Base-by-base conservation (phyloP, 2,113 vertebrate species). In the Pongo abelii region DNA sequence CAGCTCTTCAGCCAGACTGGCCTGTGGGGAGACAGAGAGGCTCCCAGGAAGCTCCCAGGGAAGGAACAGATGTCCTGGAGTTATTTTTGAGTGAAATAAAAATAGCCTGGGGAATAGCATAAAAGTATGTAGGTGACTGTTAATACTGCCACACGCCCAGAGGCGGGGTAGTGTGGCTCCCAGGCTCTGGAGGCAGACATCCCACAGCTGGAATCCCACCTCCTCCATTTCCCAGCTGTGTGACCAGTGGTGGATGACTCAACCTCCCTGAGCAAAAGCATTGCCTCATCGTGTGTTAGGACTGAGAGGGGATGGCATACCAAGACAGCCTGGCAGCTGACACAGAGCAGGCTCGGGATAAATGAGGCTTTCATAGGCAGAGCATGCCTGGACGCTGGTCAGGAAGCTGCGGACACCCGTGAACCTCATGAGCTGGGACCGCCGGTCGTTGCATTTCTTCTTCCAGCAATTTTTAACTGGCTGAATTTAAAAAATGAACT, bases 371-470 rank as follows among this genome's bases (percentile, higher is more conserved):
- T 52, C 5, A 74, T 0, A 38, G 69, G 89, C 38, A 78, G 88
- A 7, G 46, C 18, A 16, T 0, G 46, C 22, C 79, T 0, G 22
- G 74, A 55, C 8, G 23, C 67, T 8, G 8, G 57, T 4, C 46
- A 3, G 0, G 2, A 12, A 6, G 55, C 50, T 35, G 35, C 11
- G 8, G 8, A 14, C 30, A 40, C n/a, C 35, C 27, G 32, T 30
- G 6, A 4, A 17, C 18, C 64, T 64, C 1, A 0, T 0, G 3
- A 0, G 43, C n/a, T 5, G 1, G 20, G 81, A 16, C 0, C 2
- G 27, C 69, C 32, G 6, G 67, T 83, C 80, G 77, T 75, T 43
- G 38, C 1, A 5, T 8, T 6, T 87, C 57, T 4, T n/a, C 90
- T 64, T 67, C 77, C 38, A 43, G 75, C 55, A 12, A n/a, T 72